phyloP scores from a whole-genome alignment of 2,797 vertebrate species.

The Pseudopleuronectes americanus region DNA sequence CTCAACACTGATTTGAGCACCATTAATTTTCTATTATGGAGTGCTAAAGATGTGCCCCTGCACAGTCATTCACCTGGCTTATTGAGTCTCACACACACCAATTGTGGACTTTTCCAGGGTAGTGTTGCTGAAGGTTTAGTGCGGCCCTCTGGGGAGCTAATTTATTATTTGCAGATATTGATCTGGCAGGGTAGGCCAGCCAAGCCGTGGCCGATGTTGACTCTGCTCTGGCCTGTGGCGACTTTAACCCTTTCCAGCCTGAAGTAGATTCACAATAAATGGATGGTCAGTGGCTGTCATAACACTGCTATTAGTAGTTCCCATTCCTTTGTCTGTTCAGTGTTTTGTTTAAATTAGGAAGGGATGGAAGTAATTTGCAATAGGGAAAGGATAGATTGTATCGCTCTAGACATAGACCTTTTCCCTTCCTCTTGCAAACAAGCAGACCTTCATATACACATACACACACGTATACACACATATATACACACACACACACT shows the following conservation, averaged over 20 bases:
- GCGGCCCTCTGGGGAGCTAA: constrained; percentile 93
- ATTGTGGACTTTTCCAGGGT: constrained; percentile 89
- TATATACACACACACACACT: constrained; percentile 18
- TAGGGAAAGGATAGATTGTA: constrained; percentile 43
- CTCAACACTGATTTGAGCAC: constrained; percentile 92
- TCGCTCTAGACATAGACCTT: constrained; percentile 31
- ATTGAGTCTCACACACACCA: constrained; percentile 91
- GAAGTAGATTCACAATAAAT: constrained; percentile 52
- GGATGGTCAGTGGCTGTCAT: constrained; percentile 52
- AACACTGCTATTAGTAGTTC: constrained; percentile 29
- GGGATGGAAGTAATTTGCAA: constrained; percentile 38
- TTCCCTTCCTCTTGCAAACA: constrained; percentile 31
- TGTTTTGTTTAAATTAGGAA: constrained; percentile 41
- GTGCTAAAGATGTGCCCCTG: constrained; percentile 92
- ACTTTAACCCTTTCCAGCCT: constrained; percentile 86
- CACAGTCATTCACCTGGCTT: constrained; percentile 91
- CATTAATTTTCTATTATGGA: constrained; percentile 98
- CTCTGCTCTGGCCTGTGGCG: constrained; percentile 87
- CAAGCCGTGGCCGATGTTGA: constrained; percentile 87
- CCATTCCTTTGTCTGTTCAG: constrained; percentile 31
- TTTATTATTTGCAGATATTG: constrained; percentile 99
- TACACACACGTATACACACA: constrained; percentile 27
- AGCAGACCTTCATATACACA: constrained; percentile 5
- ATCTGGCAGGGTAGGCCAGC: constrained; percentile 91
- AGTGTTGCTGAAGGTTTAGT: constrained; percentile 89